These are phyloP conservation scores for Acanthisitta chloris DNA, from an alignment of 2,113 vertebrate genomes.

Conservation along the genomic window DNA sequence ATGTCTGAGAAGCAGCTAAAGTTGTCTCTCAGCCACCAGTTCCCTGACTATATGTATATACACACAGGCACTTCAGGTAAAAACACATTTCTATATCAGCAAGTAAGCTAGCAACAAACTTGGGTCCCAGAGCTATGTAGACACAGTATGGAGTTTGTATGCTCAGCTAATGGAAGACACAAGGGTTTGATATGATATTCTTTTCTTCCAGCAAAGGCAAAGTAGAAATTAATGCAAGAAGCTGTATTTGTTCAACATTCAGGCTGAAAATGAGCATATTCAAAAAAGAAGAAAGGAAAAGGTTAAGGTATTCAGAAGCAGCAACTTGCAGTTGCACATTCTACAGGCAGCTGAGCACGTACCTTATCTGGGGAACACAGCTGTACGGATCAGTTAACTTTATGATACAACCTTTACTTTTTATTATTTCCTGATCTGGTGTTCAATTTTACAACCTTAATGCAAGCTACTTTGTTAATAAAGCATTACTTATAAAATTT, in stretches of 20 bases:
- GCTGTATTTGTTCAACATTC: not conserved
- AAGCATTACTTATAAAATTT: constrained; percentile 53
- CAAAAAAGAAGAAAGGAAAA: not conserved
- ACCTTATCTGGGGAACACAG: constrained; percentile 35
- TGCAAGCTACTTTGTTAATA: constrained; percentile 33
- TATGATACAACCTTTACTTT: constrained; percentile 44
- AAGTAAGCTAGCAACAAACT: not conserved
- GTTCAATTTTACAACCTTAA: constrained; percentile 56
- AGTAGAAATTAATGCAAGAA: not conserved
- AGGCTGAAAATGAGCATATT: not conserved
- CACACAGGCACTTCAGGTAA: not conserved
- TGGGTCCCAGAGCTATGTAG: not conserved
- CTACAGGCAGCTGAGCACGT: not conserved
- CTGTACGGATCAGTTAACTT: constrained; percentile 49
- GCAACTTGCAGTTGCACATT: not conserved
- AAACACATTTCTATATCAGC: not conserved
- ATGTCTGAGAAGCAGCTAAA: not conserved
- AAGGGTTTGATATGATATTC: not conserved
- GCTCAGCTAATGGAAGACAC: not conserved
- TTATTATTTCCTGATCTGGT: constrained; percentile 58
- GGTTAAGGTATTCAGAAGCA: not conserved
- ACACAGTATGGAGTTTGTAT: not conserved
- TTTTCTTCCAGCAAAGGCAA: not conserved
- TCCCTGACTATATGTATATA: not conserved
- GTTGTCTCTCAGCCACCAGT: not conserved